phyloP scores from a whole-genome alignment of 1,140 invertebrate genomes.

The Mamestra configurata region DNA sequence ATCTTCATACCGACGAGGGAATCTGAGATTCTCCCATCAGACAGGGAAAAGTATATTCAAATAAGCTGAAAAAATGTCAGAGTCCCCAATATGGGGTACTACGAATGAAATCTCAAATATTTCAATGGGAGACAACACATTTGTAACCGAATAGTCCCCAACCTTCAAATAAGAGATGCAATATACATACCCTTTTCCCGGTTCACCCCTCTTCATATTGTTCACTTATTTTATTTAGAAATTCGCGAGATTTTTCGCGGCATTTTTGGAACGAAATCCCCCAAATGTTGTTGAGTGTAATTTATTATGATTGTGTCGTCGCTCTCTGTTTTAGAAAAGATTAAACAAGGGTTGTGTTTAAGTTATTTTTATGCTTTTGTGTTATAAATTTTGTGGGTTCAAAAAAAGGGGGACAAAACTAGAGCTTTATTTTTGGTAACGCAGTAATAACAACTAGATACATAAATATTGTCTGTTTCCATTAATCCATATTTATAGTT shows the following conservation, averaged over 20 bases:
- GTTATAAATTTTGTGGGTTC: background rate
- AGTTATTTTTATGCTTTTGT: background rate
- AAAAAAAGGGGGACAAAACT: background rate
- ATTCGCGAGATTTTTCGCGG: slow-evolving; percentile 1
- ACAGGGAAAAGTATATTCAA: background rate
- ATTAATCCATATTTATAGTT: no score
- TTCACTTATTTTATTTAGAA: slow-evolving; percentile 35
- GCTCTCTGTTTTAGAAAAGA: background rate
- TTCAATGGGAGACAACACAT: slow-evolving; percentile 24
- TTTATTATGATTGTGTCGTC: slow-evolving; percentile 38
- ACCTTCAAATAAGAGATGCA: slow-evolving; percentile 40
- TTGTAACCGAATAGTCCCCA: background rate
- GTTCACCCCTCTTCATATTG: background rate
- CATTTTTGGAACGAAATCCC: slow-evolving; percentile 5
- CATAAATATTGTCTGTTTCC: no score
- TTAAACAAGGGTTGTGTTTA: background rate
- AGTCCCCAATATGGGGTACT: background rate
- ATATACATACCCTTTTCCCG: slow-evolving; percentile 30
- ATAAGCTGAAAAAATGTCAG: slow-evolving; percentile 30
- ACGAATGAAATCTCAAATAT: slow-evolving; percentile 21
- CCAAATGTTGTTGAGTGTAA: slow-evolving; percentile 17
- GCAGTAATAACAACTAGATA: no score
- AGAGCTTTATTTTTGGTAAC: background rate
- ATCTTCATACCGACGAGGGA: background rate
- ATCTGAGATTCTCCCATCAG: slow-evolving; percentile 3